phyloP scores from a whole-genome alignment of 2,797 vertebrate genomes.

The Meriones psammophilus region DNA sequence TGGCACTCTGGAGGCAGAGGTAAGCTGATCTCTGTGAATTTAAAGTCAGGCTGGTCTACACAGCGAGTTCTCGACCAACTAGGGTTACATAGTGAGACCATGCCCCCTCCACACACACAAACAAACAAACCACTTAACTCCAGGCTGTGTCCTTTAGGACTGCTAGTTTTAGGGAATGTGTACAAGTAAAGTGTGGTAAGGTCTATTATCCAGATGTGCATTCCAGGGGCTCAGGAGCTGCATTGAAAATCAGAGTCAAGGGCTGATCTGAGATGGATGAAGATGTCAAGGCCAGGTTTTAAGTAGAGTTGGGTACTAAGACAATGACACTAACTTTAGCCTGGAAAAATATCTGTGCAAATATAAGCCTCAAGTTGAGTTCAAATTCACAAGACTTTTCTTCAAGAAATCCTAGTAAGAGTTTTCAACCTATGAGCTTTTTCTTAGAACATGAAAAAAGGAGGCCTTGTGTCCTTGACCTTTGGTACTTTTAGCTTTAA shows the following conservation, averaged over 20 bases:
- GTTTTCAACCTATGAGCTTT: neutral
- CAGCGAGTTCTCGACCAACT: neutral
- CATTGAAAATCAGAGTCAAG: neutral
- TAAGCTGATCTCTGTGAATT: neutral
- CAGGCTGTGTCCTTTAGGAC: neutral
- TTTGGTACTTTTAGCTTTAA: slow-evolving; percentile 23
- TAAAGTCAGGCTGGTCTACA: neutral
- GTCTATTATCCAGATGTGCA: neutral
- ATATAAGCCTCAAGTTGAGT: neutral
- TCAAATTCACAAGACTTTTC: slow-evolving; percentile 21
- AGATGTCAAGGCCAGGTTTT: neutral
- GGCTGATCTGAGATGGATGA: neutral
- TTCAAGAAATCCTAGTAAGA: neutral
- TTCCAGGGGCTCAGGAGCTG: neutral
- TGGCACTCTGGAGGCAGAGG: neutral
- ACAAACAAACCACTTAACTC: neutral
- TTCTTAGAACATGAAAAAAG: slow-evolving; percentile 23
- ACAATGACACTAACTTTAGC: neutral
- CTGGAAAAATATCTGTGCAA: neutral
- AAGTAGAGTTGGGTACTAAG: neutral
- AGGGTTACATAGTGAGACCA: neutral
- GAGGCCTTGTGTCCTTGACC: slow-evolving; percentile 23
- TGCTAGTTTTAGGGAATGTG: neutral
- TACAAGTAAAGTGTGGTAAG: neutral
- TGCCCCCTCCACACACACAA: neutral